Base-by-base conservation (phyloP, 2,888 invertebrate species). In the Tromatobia lineatoria region DNA sequence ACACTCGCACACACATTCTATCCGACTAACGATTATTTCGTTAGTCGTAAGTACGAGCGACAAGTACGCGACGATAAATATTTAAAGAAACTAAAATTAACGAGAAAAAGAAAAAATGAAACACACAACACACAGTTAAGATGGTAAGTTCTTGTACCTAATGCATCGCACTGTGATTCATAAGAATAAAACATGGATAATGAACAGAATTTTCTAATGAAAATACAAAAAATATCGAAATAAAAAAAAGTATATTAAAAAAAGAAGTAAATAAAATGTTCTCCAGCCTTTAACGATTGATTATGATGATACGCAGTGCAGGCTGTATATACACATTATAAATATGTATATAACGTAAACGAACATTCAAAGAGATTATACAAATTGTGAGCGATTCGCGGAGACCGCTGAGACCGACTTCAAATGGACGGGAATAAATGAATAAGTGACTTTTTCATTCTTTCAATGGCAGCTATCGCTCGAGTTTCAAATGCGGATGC, bases 161-260 rank as follows among this genome's bases (percentile, higher is more conserved):
- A 83, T 83, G 76, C 83, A 85, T 83, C 85, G 85, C 85, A 83
- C 85, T 85, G 85, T 83, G 83, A 85, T 86, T 86, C 71, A 85
- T 79, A 78, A 75, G 78, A 84, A 75, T 84, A 74, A 52, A 71
- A 71, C 59, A 67, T 42, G 75, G 57, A 66, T 66, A 71, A 75
- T 45, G 78, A 59, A 75, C 70, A 66, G 64, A 78, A 84, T 81
- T 81, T 74, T 81, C 70, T 64, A 84, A 84, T 34, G 23, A 50
- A 50, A 57, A 23, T 42, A 34, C 66, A 25, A 13, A 47, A 47
- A 34, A 67, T 34, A 61, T 50, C 66, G 45, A 34, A 69, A 45
- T 11, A 50, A 80, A 59, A 38, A 61, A 34, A 29, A 57, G 29
- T 38, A 59, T 23, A 69, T 69, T 25, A 34, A 25, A 29, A 25